Evolutionary conservation across 1,140 invertebrate genomes (phyloP), one percentile per base, ranked within the genome.

Genomic region (Telenomus remus): DNA sequence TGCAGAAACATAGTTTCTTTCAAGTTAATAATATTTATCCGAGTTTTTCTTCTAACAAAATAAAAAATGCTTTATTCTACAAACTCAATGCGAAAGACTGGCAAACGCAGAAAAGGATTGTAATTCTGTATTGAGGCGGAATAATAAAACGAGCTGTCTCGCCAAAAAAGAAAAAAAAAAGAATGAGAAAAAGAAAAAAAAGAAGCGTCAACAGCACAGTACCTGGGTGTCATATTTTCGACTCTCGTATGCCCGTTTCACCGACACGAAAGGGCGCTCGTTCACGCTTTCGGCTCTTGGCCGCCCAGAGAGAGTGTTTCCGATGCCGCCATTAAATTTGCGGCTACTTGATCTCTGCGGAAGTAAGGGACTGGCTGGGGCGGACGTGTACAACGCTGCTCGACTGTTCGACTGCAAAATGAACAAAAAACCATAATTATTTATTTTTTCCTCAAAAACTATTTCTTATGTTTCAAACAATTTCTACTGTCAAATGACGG

Each of bases 231-330:
- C 88, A 78, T 87, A 87, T 77, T 89, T 89, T 60, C 85, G 82
- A 50, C 89, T 87, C 60, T 92, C 91, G 78, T 92, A 91, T n/a
- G 91, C 91, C 48, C 90, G 86, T 80, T 92, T 92, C 10, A 92
- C 89, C 1, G 90, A 88, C 49, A 92, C 89, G 80, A 93, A 92
- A 6, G 92, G 91, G 60, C 92, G 83, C 77, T 93, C 92, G 78
- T 86, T 88, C 47, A 88, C 81, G 60, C 85, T 87, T 42, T 88
- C 87, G 4, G 87, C 86, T 33, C 86, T 79, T 0, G 84, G 85
- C 59, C 86, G 79, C 15, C 81, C 82, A 8, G 82, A 51, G 12
- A 84, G 66, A 19, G 79, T 81, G 59, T 80, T 85, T 89, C 80
- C 88, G 86, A 82, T 88, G 50, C 57, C 78, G 56, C 83, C 84